Conservation (phyloP, 1,140 invertebrate species). For the Aphelenchoides avenae region DNA sequence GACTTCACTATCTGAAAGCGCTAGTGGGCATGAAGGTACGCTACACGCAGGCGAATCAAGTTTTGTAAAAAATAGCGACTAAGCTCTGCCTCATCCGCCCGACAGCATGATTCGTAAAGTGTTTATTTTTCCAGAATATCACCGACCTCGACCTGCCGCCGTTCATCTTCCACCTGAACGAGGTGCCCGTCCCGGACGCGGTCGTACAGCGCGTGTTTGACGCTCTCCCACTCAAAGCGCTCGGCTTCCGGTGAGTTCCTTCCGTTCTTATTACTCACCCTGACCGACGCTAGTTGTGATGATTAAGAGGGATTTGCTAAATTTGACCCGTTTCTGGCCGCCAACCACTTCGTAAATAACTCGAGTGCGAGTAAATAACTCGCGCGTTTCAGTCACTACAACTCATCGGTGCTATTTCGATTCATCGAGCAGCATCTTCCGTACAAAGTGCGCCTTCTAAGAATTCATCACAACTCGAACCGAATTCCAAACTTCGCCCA, state of each 20-base stretch:
- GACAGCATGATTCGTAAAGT: not conserved
- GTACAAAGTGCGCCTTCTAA: constrained; percentile 37
- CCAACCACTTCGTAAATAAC: too few species aligned
- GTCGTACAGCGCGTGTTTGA: constrained; percentile 34
- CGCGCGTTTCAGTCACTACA: too few species aligned
- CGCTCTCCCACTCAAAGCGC: constrained; percentile 29
- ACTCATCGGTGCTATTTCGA: constrained; percentile 38
- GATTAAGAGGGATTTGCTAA: too few species aligned
- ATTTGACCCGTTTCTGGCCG: too few species aligned
- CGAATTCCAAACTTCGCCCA: too few species aligned
- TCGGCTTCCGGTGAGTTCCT: too few species aligned
- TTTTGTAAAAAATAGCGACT: too few species aligned
- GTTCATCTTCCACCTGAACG: constrained; percentile 37
- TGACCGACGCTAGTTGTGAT: too few species aligned
- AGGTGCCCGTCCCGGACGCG: constrained; percentile 28
- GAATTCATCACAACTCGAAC: constrained; percentile 36
- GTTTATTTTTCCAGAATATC: constrained; percentile 16
- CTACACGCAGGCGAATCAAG: too few species aligned
- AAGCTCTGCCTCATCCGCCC: too few species aligned
- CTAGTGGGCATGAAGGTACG: constrained; percentile 18
- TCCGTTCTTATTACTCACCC: too few species aligned
- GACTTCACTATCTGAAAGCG: constrained; percentile 23
- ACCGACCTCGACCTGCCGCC: constrained; percentile 42
- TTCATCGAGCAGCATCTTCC: constrained; percentile 41
- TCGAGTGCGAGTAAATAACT: too few species aligned